Conservation (phyloP, 2,113 vertebrate species). For the Seriola rivoliana region DNA sequence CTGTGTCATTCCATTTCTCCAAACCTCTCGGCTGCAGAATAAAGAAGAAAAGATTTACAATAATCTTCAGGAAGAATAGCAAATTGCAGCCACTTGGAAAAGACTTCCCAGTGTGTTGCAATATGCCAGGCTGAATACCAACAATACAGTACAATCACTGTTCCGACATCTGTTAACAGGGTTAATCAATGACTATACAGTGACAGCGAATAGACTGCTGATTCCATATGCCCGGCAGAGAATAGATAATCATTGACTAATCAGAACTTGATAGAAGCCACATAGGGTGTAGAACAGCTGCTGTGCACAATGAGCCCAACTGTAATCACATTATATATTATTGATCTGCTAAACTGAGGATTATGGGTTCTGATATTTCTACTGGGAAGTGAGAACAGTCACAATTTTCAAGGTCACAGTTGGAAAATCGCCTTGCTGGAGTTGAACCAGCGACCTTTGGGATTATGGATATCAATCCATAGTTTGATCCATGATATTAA, state of each 20-base stretch:
- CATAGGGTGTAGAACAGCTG: conserved; percentile 70
- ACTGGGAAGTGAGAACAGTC: conserved; percentile 28
- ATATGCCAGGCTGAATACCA: conserved; percentile 52
- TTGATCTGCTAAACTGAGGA: conserved; percentile 70
- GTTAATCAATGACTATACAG: conserved; percentile 84
- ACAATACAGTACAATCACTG: conserved; percentile 77
- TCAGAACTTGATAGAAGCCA: conserved; percentile 76
- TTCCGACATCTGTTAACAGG: conserved; percentile 68
- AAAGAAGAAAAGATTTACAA: conserved; percentile 53
- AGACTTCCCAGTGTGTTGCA: conserved; percentile 62
- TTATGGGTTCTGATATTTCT: conserved; percentile 61
- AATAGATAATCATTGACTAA: conserved; percentile 83
- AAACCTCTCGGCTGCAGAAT: conserved; percentile 17
- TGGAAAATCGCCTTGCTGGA: background rate
- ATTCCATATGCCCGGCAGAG: conserved; percentile 77
- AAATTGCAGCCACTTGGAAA: conserved; percentile 71
- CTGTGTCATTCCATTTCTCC: conserved; percentile 15
- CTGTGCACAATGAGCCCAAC: conserved; percentile 61
- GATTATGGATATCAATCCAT: conserved; percentile 14
- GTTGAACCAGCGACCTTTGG: background rate
- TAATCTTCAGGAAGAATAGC: conserved; percentile 58
- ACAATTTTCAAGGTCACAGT: conserved; percentile 46
- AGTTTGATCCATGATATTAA: conserved; percentile 15
- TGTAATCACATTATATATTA: conserved; percentile 78
- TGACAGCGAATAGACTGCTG: conserved; percentile 76